Percentiles rank a stretch among this genome's conserved stretches.
These are phyloP conservation scores for Centroberyx gerrardi DNA, from an alignment of 2,797 vertebrate genomes.

Conservation along the genomic window DNA sequence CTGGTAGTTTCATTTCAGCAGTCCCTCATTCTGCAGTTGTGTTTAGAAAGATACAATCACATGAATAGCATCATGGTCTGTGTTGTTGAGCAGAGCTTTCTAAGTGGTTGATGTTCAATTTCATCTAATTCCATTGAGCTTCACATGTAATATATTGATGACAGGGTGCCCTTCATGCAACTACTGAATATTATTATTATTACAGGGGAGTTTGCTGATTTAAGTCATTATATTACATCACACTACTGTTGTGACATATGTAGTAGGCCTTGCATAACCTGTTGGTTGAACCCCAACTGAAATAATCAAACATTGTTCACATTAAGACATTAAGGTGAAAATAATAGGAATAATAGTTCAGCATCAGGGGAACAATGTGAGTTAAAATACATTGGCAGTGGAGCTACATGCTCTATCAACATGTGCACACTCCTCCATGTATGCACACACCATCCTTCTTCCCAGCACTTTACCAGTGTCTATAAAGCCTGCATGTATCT, in stretches of 20 bases:
- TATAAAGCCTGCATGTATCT: not conserved
- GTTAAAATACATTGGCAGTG: not conserved
- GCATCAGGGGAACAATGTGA: not conserved
- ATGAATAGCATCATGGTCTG: not conserved
- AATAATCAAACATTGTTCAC: no score
- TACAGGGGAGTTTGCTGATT: not conserved
- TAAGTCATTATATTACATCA: not conserved
- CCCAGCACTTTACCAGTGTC: not conserved
- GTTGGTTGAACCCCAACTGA: not conserved
- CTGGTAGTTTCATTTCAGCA: not conserved
- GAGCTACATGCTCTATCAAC: no score
- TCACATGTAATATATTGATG: not conserved
- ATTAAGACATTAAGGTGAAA: not conserved
- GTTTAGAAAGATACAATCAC: not conserved
- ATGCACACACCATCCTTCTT: not conserved
- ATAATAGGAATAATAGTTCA: not conserved
- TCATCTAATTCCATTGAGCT: no score
- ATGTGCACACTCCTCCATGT: not conserved
- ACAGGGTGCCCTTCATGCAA: not conserved
- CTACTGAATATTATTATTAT: not conserved
- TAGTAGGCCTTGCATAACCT: not conserved
- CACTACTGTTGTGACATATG: not conserved
- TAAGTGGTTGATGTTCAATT: no score
- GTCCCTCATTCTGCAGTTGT: not conserved
- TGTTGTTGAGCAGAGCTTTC: not conserved